Base-by-base conservation (phyloP, 2,113 vertebrate genomes). In the Amblyopsis rosae region DNA sequence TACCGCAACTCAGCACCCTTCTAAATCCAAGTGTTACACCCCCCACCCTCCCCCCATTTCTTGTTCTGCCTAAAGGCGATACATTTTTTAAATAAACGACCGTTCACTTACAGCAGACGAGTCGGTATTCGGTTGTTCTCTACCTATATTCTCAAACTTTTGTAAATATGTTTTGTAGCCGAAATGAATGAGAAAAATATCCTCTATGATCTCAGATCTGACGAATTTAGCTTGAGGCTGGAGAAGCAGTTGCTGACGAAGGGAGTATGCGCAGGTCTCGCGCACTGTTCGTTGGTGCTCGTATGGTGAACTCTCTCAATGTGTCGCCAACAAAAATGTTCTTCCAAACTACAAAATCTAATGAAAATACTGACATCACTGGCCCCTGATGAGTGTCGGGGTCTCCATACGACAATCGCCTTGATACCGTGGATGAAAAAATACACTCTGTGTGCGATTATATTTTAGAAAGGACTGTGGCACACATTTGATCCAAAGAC, bases 401-500 rank as follows among this genome's bases (percentile, higher is more conserved):
- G 89, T 94, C 90, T 90, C 91, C 91, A 81, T 92, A 81, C 92
- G 90, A 93, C 93, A 91, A 90, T 90, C 92, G 17, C 56, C 56
- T 50, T 17, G 26, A 72, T 50, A 58, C 13, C 35, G 94, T 91
- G 94, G 94, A 94, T 93, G 92, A 93, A 90, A 91, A 33, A 95
- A 94, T 93, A 94, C 93, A 90, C 91, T 91, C 92, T 94, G 93
- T 93, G 92, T 95, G 93, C 91, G 93, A 90, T 95, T 94, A 94
- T 91, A 93, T 95, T 94, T 95, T 92, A 94, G 93, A 94, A 93
- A 93, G 92, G 93, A 95, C 95, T 94, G 92, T 95, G 94, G 94
- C 93, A 92, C 93, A 94, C 93, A 87, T 91, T 92, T 91, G 90
- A 94, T 91, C 92, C 92, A 88, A 91, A 92, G 91, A 93, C 92